phyloP scores from a whole-genome alignment of 2,113 vertebrate genomes.

The Chaetura pelagica region DNA sequence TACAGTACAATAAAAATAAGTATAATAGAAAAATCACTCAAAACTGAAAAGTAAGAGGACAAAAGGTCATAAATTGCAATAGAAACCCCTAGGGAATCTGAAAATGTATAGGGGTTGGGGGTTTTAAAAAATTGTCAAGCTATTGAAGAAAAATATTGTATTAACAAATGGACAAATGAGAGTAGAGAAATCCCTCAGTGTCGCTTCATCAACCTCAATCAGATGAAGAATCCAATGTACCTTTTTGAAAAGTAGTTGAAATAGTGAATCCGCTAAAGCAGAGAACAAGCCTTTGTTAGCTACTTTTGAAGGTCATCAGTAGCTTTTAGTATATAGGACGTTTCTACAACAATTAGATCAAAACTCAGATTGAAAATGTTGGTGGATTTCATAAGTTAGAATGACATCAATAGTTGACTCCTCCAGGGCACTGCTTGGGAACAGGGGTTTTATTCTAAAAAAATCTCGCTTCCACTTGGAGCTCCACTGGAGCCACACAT shows the following conservation, averaged over 20 bases:
- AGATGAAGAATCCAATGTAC: conserved; percentile 62
- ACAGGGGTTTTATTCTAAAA: conserved; percentile 57
- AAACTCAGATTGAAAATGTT: conserved; percentile 68
- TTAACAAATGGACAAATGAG: conserved; percentile 67
- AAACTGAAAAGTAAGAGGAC: conserved; percentile 49
- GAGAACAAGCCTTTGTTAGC: conserved; percentile 70
- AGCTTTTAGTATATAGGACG: conserved; percentile 66
- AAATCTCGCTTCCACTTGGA: conserved; percentile 10
- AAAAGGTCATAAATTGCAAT: conserved; percentile 59
- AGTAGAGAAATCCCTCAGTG: conserved; percentile 63
- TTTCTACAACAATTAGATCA: conserved; percentile 73
- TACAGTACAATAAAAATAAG: conserved; percentile 59
- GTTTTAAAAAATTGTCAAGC: conserved; percentile 47
- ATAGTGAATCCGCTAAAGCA: conserved; percentile 65
- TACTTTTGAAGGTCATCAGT: conserved; percentile 72
- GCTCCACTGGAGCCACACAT: conserved; percentile 25
- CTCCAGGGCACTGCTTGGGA: conserved; percentile 51
- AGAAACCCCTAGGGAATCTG: conserved; percentile 58
- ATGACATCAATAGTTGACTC: conserved; percentile 66
- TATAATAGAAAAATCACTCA: conserved; percentile 46
- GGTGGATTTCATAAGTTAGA: conserved; percentile 64
- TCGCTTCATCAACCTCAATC: conserved; percentile 63
- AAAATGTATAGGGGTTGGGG: conserved; percentile 58
- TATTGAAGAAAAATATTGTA: conserved; percentile 68
- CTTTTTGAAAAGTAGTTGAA: conserved; percentile 70